These are phyloP conservation scores for Campoletis sonorensis DNA, from an alignment of 1,140 invertebrate genomes.

Conservation along the genomic window DNA sequence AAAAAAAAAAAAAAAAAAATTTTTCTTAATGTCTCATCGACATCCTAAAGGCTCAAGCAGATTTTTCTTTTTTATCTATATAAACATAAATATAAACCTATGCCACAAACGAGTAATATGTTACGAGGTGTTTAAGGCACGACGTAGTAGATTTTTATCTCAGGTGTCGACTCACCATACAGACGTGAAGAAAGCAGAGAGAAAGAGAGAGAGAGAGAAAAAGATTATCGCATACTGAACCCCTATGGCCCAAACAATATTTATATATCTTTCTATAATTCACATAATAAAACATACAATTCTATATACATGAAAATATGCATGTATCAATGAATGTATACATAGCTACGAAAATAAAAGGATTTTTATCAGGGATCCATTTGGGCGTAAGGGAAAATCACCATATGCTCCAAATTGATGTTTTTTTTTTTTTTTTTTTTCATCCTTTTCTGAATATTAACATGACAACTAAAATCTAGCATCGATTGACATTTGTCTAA, in stretches of 20 bases:
- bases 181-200: not conserved
- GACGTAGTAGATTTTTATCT: constrained; percentile 53
- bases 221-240: not conserved
- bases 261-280: not conserved
- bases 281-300: too few species aligned
- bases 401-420: constrained; percentile 45
- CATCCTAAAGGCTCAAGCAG: not conserved
- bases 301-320: not conserved
- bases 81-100: not conserved
- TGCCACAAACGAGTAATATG: not conserved
- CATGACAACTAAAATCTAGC: not conserved
- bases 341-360: not conserved
- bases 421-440: not conserved
- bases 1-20: too few species aligned
- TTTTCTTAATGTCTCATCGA: not conserved
- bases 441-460: not conserved
- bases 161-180: constrained; percentile 54
- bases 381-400: constrained; percentile 53
- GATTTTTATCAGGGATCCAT: constrained; percentile 59
- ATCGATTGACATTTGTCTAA: too few species aligned
- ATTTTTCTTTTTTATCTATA: not conserved
- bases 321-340: not conserved
- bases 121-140: not conserved
- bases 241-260: not conserved
- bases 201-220: constrained; percentile 10